Conservation (phyloP, 2,113 vertebrate species). For the Crypturellus undulatus region DNA sequence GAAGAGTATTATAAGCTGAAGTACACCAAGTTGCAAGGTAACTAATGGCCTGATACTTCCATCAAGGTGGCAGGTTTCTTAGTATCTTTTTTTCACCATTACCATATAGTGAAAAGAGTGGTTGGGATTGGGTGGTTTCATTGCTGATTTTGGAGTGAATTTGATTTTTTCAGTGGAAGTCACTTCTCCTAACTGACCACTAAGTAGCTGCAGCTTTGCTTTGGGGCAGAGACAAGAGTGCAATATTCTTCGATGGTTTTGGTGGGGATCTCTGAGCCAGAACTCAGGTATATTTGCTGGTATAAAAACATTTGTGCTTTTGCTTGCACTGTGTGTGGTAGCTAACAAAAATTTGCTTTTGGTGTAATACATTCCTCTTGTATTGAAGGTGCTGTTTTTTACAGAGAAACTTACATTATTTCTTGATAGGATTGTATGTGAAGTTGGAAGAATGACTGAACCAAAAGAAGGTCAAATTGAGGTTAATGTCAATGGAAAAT, state of each 20-base stretch:
- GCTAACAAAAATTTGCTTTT: not conserved
- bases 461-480: constrained; percentile 56
- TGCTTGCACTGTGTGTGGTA: not conserved
- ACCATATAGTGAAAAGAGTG: not conserved
- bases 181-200: not conserved
- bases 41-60: not conserved
- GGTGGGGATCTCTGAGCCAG: not conserved
- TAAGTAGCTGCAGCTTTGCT: not conserved
- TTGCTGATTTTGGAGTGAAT: not conserved
- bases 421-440: constrained; percentile 79
- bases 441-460: constrained; percentile 34
- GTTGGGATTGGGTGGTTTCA: not conserved
- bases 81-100: not conserved
- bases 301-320: not conserved
- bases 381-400: not conserved
- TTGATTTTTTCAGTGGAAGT: not conserved
- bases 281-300: not conserved
- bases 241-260: not conserved
- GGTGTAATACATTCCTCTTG: not conserved
- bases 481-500: constrained; percentile 76
- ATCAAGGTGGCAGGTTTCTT: not conserved
- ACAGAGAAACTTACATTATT: constrained; percentile 20
- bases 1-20: not conserved
- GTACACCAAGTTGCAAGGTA: not conserved
- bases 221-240: not conserved